Percentiles rank a stretch among this genome's conserved stretches.
Evolutionary conservation across 2,113 vertebrate genomes (phyloP).

Genomic region (Phrynocephalus versicolor): DNA sequence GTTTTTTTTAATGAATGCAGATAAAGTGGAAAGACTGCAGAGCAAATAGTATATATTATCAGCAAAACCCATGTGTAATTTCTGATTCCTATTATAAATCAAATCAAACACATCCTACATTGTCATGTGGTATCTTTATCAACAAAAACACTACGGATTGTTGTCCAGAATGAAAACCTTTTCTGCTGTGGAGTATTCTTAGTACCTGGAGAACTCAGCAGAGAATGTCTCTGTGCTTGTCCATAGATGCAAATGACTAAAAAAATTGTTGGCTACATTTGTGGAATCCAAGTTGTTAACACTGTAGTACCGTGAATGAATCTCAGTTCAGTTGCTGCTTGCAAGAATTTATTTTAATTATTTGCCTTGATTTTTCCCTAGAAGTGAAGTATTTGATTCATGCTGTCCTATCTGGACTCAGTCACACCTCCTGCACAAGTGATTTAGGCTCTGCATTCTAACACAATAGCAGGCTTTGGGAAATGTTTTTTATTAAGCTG

Average conservation of each 20-base stretch:
- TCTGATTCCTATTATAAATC: not conserved
- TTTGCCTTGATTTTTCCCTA: not conserved
- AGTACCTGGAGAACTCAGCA: not conserved
- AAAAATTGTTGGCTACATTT: not conserved
- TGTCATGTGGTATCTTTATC: not conserved
- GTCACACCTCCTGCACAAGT: not conserved
- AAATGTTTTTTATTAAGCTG: not conserved
- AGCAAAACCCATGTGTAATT: not conserved
- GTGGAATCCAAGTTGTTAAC: not conserved
- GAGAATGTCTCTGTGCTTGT: not conserved
- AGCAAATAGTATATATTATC: not conserved
- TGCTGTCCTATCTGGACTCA: not conserved
- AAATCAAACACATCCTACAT: constrained; percentile 2
- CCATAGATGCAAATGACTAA: not conserved
- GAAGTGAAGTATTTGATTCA: not conserved
- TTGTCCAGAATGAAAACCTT: constrained; percentile 11
- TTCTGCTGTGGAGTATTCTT: not conserved
- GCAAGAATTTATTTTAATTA: not conserved
- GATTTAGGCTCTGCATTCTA: not conserved
- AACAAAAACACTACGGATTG: not conserved
- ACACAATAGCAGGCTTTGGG: not conserved
- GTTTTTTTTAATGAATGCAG: constrained; percentile 1
- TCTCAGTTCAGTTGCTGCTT: not conserved
- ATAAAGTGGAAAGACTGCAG: not conserved
- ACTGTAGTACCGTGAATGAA: not conserved